phyloP scores from a whole-genome alignment of 1,140 invertebrate genomes.

The Ips typographus region DNA sequence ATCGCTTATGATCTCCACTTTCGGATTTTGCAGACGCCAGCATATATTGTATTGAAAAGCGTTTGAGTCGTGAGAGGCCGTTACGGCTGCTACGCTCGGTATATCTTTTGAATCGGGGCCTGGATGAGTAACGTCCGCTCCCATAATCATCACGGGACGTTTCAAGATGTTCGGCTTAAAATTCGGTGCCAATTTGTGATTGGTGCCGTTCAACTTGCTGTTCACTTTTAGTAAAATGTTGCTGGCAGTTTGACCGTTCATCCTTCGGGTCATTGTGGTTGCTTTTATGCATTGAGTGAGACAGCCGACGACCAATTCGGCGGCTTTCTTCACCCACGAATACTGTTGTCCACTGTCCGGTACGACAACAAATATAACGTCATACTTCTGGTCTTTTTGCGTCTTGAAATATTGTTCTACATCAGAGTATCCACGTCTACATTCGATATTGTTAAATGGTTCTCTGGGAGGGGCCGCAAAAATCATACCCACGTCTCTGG shows the following conservation, averaged over 20 bases:
- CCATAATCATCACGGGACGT: constrained; percentile 49
- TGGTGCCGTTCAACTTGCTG: constrained; percentile 70
- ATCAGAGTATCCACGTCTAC: constrained; percentile 15
- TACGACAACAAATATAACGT: constrained; percentile 60
- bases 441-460: constrained; percentile 30
- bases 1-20: constrained; percentile 73
- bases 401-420: constrained; percentile 34
- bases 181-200: constrained; percentile 62
- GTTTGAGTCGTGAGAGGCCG: constrained; percentile 66
- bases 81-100: constrained; percentile 84
- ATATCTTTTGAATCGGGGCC: constrained; percentile 65
- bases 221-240: constrained; percentile 87
- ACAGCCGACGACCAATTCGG: constrained; percentile 73
- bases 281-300: constrained; percentile 81
- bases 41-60: constrained; percentile 72
- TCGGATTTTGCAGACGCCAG: constrained; percentile 62
- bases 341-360: constrained; percentile 48
- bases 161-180: constrained; percentile 46
- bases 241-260: constrained; percentile 55
- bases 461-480: constrained; percentile 17
- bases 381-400: constrained; percentile 39
- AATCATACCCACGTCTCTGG: constrained; percentile 27
- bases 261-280: constrained; percentile 55
- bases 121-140: constrained; percentile 89
- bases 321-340: constrained; percentile 68